phyloP scores from a whole-genome alignment of 2,888 invertebrate species.

The Phasia obesa region DNA sequence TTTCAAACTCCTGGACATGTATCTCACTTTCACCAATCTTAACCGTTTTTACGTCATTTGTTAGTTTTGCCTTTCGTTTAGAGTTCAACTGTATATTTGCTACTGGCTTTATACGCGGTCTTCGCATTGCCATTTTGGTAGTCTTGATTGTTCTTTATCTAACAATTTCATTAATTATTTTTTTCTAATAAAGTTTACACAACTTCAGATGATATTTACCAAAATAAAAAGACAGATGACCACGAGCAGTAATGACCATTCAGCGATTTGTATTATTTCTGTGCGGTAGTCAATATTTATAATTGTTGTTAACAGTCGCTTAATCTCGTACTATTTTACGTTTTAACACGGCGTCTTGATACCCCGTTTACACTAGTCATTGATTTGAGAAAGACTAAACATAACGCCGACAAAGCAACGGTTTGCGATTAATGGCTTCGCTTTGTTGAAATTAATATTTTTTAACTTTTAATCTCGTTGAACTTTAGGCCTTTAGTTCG shows the following conservation, averaged over 20 bases:
- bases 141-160: constrained; percentile 18
- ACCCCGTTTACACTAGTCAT: no score
- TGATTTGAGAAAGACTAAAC: no score
- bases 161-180: constrained; percentile 55
- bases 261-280: neutral
- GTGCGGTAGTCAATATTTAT: neutral
- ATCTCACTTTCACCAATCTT: constrained; percentile 29
- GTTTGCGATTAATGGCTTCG: no score
- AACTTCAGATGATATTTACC: constrained; percentile 26
- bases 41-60: constrained; percentile 50
- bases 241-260: constrained; percentile 34
- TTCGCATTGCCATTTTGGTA: constrained; percentile 84
- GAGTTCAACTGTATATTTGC: constrained; percentile 79
- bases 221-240: constrained; percentile 54
- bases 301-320: neutral
- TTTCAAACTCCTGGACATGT: constrained; percentile 1
- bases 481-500: no score
- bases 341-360: no score
- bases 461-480: no score
- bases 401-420: no score
- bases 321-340: neutral
- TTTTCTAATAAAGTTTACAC: constrained; percentile 29
- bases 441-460: no score
- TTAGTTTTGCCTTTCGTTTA: constrained; percentile 53
- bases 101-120: constrained; percentile 89